phyloP scores from a whole-genome alignment of 2,888 invertebrate species.

The Lepidocyrtinus sp. region DNA sequence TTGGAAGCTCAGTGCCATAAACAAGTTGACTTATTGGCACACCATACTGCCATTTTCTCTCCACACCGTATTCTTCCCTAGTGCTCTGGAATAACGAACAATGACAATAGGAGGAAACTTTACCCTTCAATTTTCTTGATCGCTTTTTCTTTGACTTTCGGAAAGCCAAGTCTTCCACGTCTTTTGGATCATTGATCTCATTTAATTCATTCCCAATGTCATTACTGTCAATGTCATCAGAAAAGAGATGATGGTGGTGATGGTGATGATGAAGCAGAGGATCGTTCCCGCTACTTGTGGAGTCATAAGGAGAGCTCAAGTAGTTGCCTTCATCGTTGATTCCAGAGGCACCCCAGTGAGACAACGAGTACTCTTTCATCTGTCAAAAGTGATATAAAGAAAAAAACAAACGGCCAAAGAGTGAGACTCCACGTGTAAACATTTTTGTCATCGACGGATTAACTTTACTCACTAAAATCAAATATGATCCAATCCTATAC shows the following conservation, averaged over 20 bases:
- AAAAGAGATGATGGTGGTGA: slow-evolving; percentile 53
- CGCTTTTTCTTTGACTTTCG: slow-evolving; percentile 63
- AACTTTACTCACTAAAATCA: slow-evolving; percentile 46
- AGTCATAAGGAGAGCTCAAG: slow-evolving; percentile 37
- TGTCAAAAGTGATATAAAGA: slow-evolving; percentile 56
- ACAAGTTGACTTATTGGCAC: slow-evolving; percentile 2
- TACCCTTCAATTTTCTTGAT: slow-evolving; percentile 66
- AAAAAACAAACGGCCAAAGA: slow-evolving; percentile 44
- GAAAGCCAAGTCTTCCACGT: slow-evolving; percentile 55
- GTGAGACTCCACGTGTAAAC: slow-evolving; percentile 47
- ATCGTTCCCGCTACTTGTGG: slow-evolving; percentile 46
- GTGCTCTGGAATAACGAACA: slow-evolving; percentile 31
- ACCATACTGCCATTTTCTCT: background rate
- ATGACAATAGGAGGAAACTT: slow-evolving; percentile 44
- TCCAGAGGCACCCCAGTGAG: slow-evolving; percentile 59
- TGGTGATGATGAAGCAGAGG: slow-evolving; percentile 46
- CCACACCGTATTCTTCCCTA: background rate
- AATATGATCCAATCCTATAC: slow-evolving; percentile 23
- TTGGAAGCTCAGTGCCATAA: background rate
- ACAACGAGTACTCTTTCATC: slow-evolving; percentile 69
- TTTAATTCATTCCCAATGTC: slow-evolving; percentile 68
- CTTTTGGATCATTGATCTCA: slow-evolving; percentile 63
- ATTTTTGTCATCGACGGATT: slow-evolving; percentile 59
- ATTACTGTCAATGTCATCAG: slow-evolving; percentile 67
- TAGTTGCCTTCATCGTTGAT: slow-evolving; percentile 57